Evolutionary conservation across 2,797 vertebrate genomes (phyloP).

Genomic region (Odontamblyopus lacepedii): DNA sequence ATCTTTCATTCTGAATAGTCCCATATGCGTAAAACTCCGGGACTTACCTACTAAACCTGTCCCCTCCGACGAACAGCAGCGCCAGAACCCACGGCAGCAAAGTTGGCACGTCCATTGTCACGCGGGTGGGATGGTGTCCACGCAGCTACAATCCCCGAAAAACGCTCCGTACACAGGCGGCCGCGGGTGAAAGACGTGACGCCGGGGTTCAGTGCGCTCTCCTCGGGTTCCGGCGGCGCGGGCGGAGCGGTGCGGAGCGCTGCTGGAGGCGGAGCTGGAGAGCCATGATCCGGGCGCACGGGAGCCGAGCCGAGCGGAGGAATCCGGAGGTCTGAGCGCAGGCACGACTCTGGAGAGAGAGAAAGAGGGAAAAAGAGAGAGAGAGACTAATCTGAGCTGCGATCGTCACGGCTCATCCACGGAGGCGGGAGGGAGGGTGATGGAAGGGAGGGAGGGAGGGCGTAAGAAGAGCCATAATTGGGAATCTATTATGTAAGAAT

Average conservation of each 20-base stretch:
- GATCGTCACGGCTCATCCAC: neutral
- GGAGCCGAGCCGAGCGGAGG: neutral
- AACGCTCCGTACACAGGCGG: no score
- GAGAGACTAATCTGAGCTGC: constrained; percentile 4
- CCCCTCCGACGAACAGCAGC: constrained; percentile 79
- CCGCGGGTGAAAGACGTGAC: neutral
- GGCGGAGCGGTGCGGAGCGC: constrained; percentile 62
- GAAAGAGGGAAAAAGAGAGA: neutral
- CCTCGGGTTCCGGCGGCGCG: constrained; percentile 61
- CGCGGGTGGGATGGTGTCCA: neutral
- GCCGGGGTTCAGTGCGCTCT: constrained; percentile 42
- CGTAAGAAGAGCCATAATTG: neutral
- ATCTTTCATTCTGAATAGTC: no score
- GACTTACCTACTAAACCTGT: constrained; percentile 87
- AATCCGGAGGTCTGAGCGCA: neutral
- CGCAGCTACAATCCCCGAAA: neutral
- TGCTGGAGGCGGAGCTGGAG: constrained; percentile 14
- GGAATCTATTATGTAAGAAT: neutral
- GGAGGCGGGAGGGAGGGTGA: neutral
- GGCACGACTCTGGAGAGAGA: neutral
- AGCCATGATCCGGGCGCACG: constrained; percentile 58
- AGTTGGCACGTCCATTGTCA: constrained; percentile 81
- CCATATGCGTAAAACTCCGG: no score
- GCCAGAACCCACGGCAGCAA: constrained; percentile 78
- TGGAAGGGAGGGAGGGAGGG: neutral